phyloP scores from a whole-genome alignment of 2,888 invertebrate genomes.

The Drosophila merina region DNA sequence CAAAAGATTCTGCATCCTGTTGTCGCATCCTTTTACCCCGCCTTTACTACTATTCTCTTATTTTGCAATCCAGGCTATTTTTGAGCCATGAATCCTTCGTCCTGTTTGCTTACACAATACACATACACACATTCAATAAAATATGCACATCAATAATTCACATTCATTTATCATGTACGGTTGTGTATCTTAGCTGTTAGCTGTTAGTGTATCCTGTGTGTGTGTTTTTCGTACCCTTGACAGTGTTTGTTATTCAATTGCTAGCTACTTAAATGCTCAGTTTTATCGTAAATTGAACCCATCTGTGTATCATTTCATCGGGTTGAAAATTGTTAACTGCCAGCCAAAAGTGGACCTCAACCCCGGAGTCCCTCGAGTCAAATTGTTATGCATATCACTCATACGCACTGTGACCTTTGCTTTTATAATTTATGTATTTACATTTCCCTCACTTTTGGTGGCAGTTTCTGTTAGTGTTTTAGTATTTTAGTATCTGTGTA shows the following conservation, averaged over 20 bases:
- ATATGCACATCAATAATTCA: slow-evolving; percentile 67
- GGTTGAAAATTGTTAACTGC: slow-evolving; percentile 12
- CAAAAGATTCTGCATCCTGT: slow-evolving; percentile 73
- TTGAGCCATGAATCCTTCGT: neutral
- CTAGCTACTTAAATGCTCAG: slow-evolving; percentile 56
- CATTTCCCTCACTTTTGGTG: neutral
- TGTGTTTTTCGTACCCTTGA: slow-evolving; percentile 11
- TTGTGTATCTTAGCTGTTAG: slow-evolving; percentile 6
- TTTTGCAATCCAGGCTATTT: neutral
- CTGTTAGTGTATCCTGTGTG: neutral
- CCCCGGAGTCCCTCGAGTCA: neutral
- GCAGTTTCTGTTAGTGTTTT: slow-evolving; percentile 4
- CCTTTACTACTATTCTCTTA: slow-evolving; percentile 5
- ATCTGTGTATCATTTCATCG: neutral
- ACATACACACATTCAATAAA: slow-evolving; percentile 72
- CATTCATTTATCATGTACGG: slow-evolving; percentile 53
- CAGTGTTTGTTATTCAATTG: slow-evolving; percentile 44
- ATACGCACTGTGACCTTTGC: slow-evolving; percentile 4
- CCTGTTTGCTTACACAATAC: slow-evolving; percentile 12
- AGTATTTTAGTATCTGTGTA: slow-evolving; percentile 6
- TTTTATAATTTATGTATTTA: slow-evolving; percentile 3
- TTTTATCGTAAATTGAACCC: slow-evolving; percentile 36
- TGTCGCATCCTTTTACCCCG: slow-evolving; percentile 48
- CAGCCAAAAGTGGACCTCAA: slow-evolving; percentile 17
- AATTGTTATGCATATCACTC: neutral